Evolutionary conservation across 2,113 vertebrate genomes (phyloP).

Genomic region (Megaleporinus macrocephalus): DNA sequence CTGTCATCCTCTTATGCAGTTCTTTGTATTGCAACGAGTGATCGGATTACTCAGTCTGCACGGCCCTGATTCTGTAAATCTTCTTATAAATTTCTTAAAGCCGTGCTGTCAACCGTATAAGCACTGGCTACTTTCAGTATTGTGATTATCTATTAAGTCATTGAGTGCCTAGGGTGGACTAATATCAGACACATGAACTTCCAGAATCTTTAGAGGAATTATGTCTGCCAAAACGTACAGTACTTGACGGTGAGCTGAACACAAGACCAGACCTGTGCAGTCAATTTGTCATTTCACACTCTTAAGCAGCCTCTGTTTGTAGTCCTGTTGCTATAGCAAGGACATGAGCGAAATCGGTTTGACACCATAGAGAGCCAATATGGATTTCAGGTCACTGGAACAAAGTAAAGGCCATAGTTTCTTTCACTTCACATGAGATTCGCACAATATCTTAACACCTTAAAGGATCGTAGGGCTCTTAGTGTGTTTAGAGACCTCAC

Average conservation of each 20-base stretch:
- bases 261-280: constrained; percentile 61
- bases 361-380: background rate
- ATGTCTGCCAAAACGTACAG: background rate
- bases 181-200: background rate
- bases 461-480: no score
- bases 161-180: background rate
- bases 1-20: constrained; percentile 4
- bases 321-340: constrained; percentile 56
- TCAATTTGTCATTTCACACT: constrained; percentile 47
- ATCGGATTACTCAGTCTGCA: constrained; percentile 8
- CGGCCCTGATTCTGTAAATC: constrained; percentile 14
- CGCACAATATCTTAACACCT: background rate
- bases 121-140: constrained; percentile 18
- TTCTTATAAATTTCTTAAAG: background rate
- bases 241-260: background rate
- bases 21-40: constrained; percentile 26
- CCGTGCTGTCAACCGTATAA: background rate
- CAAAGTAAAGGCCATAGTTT: background rate
- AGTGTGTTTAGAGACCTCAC: no score
- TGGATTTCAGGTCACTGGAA: background rate
- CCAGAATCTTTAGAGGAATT: background rate
- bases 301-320: constrained; percentile 43
- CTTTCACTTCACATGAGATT: background rate
- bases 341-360: constrained; percentile 31
- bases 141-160: constrained; percentile 11